Evolutionary conservation across 2,888 invertebrate genomes (phyloP), one percentile per base, ranked within the genome.

Genomic region (Cantharis rufa): DNA sequence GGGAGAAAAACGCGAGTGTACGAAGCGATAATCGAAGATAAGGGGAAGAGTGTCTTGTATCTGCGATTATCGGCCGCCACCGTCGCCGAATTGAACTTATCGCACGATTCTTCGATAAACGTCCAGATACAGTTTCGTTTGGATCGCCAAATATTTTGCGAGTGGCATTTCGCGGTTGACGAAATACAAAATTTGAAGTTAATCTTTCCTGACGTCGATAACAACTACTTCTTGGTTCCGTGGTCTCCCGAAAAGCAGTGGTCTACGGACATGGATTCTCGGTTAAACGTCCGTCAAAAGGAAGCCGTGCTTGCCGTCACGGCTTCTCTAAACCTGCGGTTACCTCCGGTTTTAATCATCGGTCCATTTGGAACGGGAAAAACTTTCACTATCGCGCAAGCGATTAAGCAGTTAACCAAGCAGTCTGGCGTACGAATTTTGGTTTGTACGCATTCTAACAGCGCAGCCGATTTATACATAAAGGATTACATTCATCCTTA

Each of bases 331-430:
- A 89, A 89, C 73, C 89, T 91, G 15, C 89, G 90, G 73, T 85
- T 94, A 71, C 94, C 94, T 0, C 94, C 94, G 0, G 92, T 95
- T 77, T 87, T 95, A 69, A 90, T 95, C 9, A 93, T 94, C 71
- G 86, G 94, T 1, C 95, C 96, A 0, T 96, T 94, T 87, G 96
- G 96, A n/a, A 96, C 96, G 0, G 96, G 96, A 0, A 96, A 96
- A 86, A 96, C 96, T 0, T 95, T 93, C 84, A 95, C 96, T 0
- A 88, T 96, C 81, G 95, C 95, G 0, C 89, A 90, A 82, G 94
- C 94, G 0, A 92, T 94, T 62, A 92, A 92, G 82, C 92, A 93
- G 82, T 88, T 95, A 63, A 87, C 94, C 28, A 84, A 84, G 73
- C 92, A 93, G 83, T 89, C 91, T 0, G 90, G 91, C 16, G 92